Conservation (phyloP, 2,113 vertebrate genomes). For the Gadus macrocephalus region DNA sequence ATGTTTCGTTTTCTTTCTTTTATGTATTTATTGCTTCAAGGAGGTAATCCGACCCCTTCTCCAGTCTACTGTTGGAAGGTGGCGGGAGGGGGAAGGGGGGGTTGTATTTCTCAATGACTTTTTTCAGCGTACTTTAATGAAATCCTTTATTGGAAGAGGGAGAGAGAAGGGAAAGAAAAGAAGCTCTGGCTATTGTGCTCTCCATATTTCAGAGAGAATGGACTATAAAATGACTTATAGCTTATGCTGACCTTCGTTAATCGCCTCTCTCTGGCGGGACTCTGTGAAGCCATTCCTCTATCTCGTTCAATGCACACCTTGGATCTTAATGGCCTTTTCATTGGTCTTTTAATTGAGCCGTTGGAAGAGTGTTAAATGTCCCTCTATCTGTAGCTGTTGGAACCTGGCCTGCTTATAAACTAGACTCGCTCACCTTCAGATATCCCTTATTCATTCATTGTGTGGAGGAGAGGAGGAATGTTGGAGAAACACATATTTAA, state of each 20-base stretch:
- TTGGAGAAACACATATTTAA: too few species aligned
- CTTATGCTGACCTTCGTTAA: conserved; percentile 56
- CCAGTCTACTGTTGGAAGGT: conserved; percentile 2
- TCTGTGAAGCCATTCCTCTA: conserved; percentile 42
- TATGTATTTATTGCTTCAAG: conserved; percentile 14
- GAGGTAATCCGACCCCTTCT: conserved; percentile 19
- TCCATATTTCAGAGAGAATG: conserved; percentile 48
- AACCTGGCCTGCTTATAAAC: conserved; percentile 3
- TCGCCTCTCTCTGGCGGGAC: conserved; percentile 36
- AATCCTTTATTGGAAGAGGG: conserved; percentile 34
- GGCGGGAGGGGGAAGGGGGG: neutral
- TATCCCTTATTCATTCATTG: too few species aligned
- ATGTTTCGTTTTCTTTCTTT: conserved; percentile 30
- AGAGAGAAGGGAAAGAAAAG: conserved; percentile 20
- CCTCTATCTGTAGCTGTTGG: conserved; percentile 32
- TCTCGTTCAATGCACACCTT: conserved; percentile 53
- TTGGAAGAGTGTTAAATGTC: conserved; percentile 34
- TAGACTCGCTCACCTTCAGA: too few species aligned
- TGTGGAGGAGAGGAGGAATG: too few species aligned
- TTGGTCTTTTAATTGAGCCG: conserved; percentile 54
- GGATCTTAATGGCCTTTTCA: conserved; percentile 59
- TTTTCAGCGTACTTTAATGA: conserved; percentile 55
- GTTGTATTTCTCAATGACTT: conserved; percentile 24
- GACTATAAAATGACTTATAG: conserved; percentile 50
- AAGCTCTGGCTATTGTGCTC: conserved; percentile 40